Percentiles rank a stretch among this genome's conserved stretches.
Conservation (phyloP, 2,113 vertebrate genomes). For the Sclerurus mexicanus region DNA sequence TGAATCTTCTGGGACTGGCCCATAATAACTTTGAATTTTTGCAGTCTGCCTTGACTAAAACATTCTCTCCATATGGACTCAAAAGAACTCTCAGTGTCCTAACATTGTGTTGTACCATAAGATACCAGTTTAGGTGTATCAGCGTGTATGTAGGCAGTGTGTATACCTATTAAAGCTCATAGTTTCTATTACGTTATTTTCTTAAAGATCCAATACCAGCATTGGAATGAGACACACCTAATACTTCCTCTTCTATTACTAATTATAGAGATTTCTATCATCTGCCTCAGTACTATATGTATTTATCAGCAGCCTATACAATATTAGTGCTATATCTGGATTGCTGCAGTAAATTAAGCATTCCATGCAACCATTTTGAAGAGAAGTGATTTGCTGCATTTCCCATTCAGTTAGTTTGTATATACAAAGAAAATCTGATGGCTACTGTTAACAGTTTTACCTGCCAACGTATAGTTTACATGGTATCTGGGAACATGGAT, state of each 20-base stretch:
- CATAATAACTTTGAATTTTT: neutral
- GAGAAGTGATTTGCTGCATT: neutral
- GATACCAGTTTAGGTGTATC: fast-evolving
- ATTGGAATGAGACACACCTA: neutral
- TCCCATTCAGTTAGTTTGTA: neutral
- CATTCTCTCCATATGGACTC: neutral
- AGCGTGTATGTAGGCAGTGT: neutral
- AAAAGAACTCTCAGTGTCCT: neutral
- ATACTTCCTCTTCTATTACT: neutral
- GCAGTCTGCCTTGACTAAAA: neutral
- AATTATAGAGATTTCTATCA: neutral
- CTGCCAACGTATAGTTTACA: neutral
- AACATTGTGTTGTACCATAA: neutral
- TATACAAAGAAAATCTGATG: neutral
- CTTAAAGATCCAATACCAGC: neutral
- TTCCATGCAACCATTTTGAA: neutral
- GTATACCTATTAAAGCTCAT: neutral
- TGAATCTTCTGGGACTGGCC: neutral
- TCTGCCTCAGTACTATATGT: neutral
- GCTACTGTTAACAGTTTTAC: neutral
- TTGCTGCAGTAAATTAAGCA: neutral
- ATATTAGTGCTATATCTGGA: neutral
- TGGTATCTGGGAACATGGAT: neutral
- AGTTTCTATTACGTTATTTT: neutral
- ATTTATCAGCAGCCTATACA: neutral